Percentiles rank a stretch among this genome's conserved stretches.
Conservation (phyloP, 1,140 invertebrate genomes). For the Ditylenchus dipsaci region DNA sequence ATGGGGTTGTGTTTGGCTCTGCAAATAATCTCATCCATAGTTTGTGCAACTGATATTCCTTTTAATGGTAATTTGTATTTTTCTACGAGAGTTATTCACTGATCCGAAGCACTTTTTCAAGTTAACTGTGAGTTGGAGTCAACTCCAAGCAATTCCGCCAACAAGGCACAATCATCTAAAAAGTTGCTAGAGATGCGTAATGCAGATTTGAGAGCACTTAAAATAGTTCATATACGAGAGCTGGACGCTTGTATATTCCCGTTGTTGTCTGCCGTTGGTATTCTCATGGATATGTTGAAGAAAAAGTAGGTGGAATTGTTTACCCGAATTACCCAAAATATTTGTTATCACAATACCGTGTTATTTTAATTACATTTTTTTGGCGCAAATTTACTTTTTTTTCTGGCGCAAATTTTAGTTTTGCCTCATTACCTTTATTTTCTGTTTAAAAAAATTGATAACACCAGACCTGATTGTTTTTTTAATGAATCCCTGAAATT, state of each 20-base stretch:
- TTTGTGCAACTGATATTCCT: conserved; percentile 34
- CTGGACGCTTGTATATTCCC: conserved; percentile 41
- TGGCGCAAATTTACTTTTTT: too few species aligned
- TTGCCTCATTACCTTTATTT: background rate
- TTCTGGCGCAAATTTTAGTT: too few species aligned
- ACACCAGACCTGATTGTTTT: too few species aligned
- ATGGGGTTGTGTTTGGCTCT: conserved; percentile 33
- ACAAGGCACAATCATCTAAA: background rate
- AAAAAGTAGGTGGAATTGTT: conserved; percentile 6
- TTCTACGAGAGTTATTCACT: background rate
- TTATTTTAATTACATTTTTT: too few species aligned
- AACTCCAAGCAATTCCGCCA: background rate
- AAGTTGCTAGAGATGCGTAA: background rate
- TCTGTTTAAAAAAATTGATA: too few species aligned
- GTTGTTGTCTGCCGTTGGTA: conserved; percentile 29
- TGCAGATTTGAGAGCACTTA: conserved; percentile 30
- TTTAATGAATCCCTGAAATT: too few species aligned
- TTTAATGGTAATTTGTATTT: conserved; percentile 6
- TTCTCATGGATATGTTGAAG: conserved; percentile 38
- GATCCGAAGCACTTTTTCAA: too few species aligned
- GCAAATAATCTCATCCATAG: conserved; percentile 24
- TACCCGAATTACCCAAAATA: too few species aligned
- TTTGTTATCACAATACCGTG: too few species aligned
- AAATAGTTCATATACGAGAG: conserved; percentile 43
- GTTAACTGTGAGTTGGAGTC: too few species aligned